Conservation (phyloP, 2,113 vertebrate genomes). For the Proterorhinus semilunaris region DNA sequence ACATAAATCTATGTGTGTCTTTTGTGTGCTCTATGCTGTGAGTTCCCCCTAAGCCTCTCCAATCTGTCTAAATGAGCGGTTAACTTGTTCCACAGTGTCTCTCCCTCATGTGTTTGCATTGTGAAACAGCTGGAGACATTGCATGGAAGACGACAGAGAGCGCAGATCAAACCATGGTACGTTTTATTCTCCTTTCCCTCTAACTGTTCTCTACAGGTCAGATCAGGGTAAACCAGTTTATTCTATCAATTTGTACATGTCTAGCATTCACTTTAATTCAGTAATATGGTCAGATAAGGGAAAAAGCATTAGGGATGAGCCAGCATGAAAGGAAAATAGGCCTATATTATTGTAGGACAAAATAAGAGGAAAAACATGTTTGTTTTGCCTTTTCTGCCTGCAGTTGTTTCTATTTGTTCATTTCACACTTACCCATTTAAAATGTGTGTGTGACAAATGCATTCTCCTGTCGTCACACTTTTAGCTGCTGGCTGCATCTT, state of each 20-base stretch:
- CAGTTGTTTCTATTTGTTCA: conserved; percentile 29
- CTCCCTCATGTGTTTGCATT: conserved; percentile 57
- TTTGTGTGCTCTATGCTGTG: background rate
- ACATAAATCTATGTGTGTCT: background rate
- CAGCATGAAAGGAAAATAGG: background rate
- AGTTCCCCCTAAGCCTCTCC: background rate
- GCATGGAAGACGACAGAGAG: conserved; percentile 71
- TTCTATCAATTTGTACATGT: conserved; percentile 13
- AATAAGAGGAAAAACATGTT: conserved; percentile 8
- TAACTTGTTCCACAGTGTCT: conserved; percentile 36
- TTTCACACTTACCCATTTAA: conserved; percentile 19
- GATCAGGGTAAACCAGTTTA: conserved; percentile 59
- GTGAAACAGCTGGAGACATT: conserved; percentile 70
- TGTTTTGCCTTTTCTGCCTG: conserved; percentile 21
- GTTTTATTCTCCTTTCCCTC: conserved; percentile 26
- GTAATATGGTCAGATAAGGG: conserved; percentile 6
- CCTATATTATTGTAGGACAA: conserved; percentile 7
- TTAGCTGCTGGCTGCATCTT: conserved; percentile 39
- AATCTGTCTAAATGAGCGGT: conserved; percentile 25
- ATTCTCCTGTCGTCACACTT: conserved; percentile 27
- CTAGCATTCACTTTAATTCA: conserved; percentile 13
- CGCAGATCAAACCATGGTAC: conserved; percentile 62
- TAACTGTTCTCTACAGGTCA: conserved; percentile 37
- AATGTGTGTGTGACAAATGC: conserved; percentile 1
- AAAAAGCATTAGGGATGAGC: conserved; percentile 16